phyloP scores from a whole-genome alignment of 1,140 invertebrate species.

The Oscheius sp. region DNA sequence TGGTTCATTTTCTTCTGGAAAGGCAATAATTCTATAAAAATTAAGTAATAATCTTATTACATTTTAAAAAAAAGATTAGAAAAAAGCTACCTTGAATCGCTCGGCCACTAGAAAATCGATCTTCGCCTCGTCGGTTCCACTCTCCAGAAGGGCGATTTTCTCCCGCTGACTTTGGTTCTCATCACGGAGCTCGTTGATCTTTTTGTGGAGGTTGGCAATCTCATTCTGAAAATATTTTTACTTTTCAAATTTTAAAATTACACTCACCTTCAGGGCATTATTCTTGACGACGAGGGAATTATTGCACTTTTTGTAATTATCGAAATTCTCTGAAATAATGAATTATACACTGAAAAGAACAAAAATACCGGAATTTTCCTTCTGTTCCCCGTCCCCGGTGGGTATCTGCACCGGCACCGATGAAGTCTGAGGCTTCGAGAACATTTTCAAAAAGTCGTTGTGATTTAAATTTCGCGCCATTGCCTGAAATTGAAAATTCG shows the following conservation, averaged over 20 bases:
- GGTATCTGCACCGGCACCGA: not conserved
- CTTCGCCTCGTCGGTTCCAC: not conserved
- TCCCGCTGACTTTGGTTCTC: not conserved
- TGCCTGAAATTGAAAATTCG: no score
- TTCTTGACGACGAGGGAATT: not conserved
- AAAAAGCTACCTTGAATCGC: not conserved
- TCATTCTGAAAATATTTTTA: not conserved
- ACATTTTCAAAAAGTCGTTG: not conserved
- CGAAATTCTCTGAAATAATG: not conserved
- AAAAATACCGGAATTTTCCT: not conserved
- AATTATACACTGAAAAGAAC: not conserved
- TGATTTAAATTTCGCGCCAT: no score
- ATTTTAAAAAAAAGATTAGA: no score
- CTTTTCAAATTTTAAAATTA: no score
- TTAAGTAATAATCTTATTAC: no score
- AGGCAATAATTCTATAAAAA: not conserved
- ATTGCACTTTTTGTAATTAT: not conserved
- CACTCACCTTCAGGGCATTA: not conserved
- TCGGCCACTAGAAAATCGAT: not conserved
- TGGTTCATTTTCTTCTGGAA: not conserved
- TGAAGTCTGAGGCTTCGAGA: no score
- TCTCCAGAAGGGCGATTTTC: not conserved
- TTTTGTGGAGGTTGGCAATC: not conserved
- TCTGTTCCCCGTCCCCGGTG: not conserved
- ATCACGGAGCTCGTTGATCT: not conserved